Conservation (phyloP, 2,888 invertebrate species). For the Tetramorium bicarinatum region DNA sequence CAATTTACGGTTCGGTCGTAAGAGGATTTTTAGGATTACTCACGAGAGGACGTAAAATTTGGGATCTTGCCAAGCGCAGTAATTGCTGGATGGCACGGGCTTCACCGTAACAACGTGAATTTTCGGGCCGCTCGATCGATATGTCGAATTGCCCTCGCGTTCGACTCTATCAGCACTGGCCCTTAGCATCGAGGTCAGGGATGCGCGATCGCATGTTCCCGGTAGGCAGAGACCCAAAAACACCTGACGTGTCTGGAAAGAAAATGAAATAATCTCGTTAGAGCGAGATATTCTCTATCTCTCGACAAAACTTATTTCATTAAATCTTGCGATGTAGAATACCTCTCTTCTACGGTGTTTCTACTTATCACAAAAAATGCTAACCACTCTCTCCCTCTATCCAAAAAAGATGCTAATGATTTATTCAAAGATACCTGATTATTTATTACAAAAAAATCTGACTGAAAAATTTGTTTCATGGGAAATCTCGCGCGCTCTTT, state of each 20-base stretch:
- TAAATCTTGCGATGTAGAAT: neutral
- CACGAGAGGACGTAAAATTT: slow-evolving; percentile 92
- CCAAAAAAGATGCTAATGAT: neutral
- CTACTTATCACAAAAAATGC: neutral
- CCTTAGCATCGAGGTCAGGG: slow-evolving; percentile 83
- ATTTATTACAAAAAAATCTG: neutral
- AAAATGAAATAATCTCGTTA: slow-evolving; percentile 45
- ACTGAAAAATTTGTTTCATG: neutral
- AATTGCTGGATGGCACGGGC: slow-evolving; percentile 90
- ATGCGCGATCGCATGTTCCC: slow-evolving; percentile 88
- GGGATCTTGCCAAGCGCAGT: slow-evolving; percentile 89
- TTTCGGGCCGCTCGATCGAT: slow-evolving; percentile 87
- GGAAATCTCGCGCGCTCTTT: neutral
- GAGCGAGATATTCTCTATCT: neutral
- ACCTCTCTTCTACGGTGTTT: neutral
- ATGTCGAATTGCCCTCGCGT: slow-evolving; percentile 86
- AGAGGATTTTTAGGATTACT: slow-evolving; percentile 81
- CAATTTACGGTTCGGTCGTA: slow-evolving; percentile 24
- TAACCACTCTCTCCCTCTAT: neutral
- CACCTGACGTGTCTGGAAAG: slow-evolving; percentile 89
- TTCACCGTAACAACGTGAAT: slow-evolving; percentile 90
- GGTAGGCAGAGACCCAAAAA: slow-evolving; percentile 93
- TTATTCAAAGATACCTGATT: neutral
- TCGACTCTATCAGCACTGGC: slow-evolving; percentile 85
- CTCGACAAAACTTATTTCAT: slow-evolving; percentile 3